phyloP scores from a whole-genome alignment of 92 coral and sea anemone genomes.

The Montipora capitata region DNA sequence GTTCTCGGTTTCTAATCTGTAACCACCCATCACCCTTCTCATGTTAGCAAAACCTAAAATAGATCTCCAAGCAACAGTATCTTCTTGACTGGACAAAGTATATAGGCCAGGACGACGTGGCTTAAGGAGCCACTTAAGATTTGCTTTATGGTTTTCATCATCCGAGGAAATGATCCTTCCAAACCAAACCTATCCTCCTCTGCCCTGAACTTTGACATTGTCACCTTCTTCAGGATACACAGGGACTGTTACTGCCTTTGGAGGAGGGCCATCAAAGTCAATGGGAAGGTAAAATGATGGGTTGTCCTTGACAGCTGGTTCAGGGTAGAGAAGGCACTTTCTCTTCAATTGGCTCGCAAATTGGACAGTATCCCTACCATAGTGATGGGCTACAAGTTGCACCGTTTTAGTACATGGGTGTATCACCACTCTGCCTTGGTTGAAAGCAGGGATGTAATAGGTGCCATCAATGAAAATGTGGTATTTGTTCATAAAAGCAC shows the following conservation, averaged over 20 bases:
- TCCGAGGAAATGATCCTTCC: slow-evolving; percentile 54
- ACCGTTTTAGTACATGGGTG: slow-evolving; percentile 77
- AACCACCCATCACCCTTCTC: slow-evolving; percentile 73
- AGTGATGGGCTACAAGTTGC: slow-evolving; percentile 41
- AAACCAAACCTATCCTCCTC: slow-evolving; percentile 73
- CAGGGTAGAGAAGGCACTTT: slow-evolving; percentile 80
- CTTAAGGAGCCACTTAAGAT: slow-evolving; percentile 71
- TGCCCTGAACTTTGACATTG: slow-evolving; percentile 60
- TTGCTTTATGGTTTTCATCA: slow-evolving; percentile 6
- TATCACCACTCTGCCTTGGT: slow-evolving; percentile 36
- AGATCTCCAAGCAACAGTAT: slow-evolving; percentile 50
- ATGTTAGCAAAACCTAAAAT: slow-evolving; percentile 35
- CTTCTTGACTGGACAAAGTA: slow-evolving; percentile 58
- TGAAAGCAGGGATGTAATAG: slow-evolving; percentile 49
- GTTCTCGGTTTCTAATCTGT: slow-evolving; percentile 19
- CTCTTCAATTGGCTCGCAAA: slow-evolving; percentile 58
- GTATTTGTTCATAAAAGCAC: too few relatives aligned
- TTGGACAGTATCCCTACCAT: slow-evolving; percentile 68
- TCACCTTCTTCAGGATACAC: slow-evolving; percentile 71
- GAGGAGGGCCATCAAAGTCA: slow-evolving; percentile 69
- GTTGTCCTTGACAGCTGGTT: slow-evolving; percentile 53
- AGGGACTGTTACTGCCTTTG: slow-evolving; percentile 56
- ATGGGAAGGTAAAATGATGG: slow-evolving; percentile 65
- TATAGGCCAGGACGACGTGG: slow-evolving; percentile 48
- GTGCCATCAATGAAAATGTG: too few relatives aligned